phyloP scores from a whole-genome alignment of 2,113 vertebrate species.

The Barbus barbus region DNA sequence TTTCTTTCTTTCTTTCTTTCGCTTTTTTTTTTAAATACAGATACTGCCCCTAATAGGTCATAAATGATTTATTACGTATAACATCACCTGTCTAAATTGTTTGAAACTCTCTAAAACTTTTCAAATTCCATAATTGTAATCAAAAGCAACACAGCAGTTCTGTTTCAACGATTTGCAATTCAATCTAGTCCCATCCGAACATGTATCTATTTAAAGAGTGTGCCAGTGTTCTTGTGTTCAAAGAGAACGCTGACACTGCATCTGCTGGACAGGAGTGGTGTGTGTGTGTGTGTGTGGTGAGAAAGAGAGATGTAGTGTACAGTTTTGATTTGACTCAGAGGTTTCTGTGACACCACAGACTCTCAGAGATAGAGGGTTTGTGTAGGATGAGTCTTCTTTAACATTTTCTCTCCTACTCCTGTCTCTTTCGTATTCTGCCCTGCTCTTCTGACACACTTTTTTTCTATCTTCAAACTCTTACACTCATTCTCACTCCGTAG shows the following conservation, averaged over 20 bases:
- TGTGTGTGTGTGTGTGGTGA: conserved; percentile 53
- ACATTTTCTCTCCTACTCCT: conserved; percentile 8
- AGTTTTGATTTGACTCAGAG: conserved; percentile 78
- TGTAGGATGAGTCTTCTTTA: conserved; percentile 70
- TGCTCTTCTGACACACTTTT: conserved; percentile 5
- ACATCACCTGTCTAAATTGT: not conserved
- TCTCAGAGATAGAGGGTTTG: conserved; percentile 63
- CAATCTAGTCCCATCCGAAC: not conserved
- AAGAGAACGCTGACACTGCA: conserved; percentile 41
- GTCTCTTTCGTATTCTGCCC: conserved; percentile 28
- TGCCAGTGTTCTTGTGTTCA: conserved; percentile 13
- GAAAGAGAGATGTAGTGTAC: conserved; percentile 12
- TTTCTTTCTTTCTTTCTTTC: not conserved
- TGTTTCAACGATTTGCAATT: conserved; percentile 4
- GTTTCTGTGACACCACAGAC: conserved; percentile 60
- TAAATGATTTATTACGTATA: not conserved
- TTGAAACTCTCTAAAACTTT: not conserved
- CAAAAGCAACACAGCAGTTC: conserved; percentile 9
- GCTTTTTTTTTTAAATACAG: not conserved
- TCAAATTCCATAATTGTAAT: not conserved
- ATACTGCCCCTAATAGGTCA: not conserved
- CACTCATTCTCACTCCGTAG: not conserved
- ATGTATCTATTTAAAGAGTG: conserved; percentile 26
- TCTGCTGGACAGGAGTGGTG: conserved; percentile 41
- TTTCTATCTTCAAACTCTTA: not conserved